phyloP scores from a whole-genome alignment of 2,113 vertebrate species.

The Mus pahari region DNA sequence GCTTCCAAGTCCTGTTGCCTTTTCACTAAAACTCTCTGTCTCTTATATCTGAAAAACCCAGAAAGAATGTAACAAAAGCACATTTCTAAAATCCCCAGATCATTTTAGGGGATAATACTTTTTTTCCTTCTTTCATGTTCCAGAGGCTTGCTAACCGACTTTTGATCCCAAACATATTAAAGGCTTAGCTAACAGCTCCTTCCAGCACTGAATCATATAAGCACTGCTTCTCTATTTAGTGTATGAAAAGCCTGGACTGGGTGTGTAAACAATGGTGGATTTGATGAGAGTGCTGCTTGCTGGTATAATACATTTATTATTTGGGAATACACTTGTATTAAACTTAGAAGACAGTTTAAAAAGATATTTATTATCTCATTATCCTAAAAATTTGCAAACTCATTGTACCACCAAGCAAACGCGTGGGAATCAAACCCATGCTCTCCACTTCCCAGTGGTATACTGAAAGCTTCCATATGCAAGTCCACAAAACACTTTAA shows the following conservation, averaged over 20 bases:
- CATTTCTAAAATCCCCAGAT: conserved; percentile 65
- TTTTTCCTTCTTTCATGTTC: conserved; percentile 33
- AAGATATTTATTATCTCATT: neutral
- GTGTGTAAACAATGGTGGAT: neutral
- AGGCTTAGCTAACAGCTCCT: conserved; percentile 48
- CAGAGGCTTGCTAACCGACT: neutral
- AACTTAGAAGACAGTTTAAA: neutral
- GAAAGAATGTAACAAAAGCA: conserved; percentile 50
- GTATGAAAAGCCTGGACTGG: neutral
- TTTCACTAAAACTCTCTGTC: conserved; percentile 48
- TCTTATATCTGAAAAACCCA: conserved; percentile 44
- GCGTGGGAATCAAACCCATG: neutral
- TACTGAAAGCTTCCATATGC: neutral
- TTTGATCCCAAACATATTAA: conserved; percentile 67
- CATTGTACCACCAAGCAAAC: neutral
- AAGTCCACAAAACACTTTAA: neutral
- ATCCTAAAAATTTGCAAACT: neutral
- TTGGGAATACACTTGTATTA: neutral
- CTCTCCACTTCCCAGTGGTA: neutral
- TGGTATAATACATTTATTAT: neutral
- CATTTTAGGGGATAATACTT: conserved; percentile 58
- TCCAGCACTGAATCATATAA: neutral
- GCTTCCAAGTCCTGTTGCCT: conserved; percentile 49
- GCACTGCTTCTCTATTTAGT: neutral
- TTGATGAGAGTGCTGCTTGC: neutral